Conservation (phyloP, 2,113 vertebrate genomes). For the Phaetusa simplex region DNA sequence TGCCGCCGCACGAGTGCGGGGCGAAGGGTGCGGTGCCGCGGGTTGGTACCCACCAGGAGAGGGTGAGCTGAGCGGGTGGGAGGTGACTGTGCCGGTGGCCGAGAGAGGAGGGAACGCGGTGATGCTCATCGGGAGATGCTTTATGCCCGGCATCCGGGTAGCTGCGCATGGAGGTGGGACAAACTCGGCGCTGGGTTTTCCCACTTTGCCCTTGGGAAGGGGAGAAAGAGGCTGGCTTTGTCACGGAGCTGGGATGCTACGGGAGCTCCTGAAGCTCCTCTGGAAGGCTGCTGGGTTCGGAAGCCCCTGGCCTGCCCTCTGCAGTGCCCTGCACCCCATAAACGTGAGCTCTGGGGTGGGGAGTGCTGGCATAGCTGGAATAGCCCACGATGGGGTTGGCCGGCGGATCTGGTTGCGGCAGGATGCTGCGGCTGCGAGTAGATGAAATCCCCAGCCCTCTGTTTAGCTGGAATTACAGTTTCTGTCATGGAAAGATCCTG, state of each 20-base stretch:
- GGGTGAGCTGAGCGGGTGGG: neutral
- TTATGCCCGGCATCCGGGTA: neutral
- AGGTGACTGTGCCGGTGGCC: neutral
- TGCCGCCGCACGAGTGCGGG: rapidly evolving
- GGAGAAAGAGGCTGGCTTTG: neutral
- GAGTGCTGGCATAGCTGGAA: neutral
- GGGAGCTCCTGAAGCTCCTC: neutral
- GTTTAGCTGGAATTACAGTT: constrained; percentile 31
- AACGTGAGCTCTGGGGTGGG: neutral
- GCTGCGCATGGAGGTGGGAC: neutral
- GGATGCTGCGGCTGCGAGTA: neutral
- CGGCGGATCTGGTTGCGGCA: constrained; percentile 35
- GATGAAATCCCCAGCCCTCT: neutral
- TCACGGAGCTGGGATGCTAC: neutral
- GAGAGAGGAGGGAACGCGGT: rapidly evolving
- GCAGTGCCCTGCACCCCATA: neutral
- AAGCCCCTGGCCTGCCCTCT: neutral
- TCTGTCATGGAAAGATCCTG: constrained; percentile 15
- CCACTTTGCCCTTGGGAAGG: neutral
- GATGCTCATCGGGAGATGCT: neutral
- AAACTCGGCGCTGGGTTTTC: neutral
- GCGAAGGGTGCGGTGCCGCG: rapidly evolving
- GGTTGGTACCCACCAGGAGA: neutral
- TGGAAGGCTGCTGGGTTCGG: neutral
- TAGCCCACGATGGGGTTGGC: neutral